phyloP scores from a whole-genome alignment of 1,140 invertebrate genomes.

The Heliconius nattereri region DNA sequence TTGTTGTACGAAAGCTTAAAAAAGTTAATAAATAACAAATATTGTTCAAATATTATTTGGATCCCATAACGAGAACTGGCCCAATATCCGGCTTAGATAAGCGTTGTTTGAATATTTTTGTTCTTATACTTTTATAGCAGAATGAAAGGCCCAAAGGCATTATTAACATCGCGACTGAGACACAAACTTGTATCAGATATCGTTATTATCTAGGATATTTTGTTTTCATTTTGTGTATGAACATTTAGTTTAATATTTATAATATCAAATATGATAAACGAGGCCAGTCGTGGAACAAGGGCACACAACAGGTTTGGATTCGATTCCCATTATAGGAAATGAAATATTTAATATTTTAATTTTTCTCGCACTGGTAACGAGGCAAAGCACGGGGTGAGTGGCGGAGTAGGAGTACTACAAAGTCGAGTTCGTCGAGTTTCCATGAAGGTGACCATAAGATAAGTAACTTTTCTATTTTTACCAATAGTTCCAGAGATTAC shows the following conservation, averaged over 20 bases:
- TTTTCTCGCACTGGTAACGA: not conserved
- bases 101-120: slow-evolving; percentile 14
- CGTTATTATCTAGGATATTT: not conserved
- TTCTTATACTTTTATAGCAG: not conserved
- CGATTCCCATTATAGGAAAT: not conserved
- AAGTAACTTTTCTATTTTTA: too few species aligned
- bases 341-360: not conserved
- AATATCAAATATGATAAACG: too few species aligned
- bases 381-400: not conserved
- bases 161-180: slow-evolving; percentile 3
- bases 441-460: too few species aligned
- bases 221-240: not conserved
- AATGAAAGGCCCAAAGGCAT: slow-evolving; percentile 8
- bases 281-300: not conserved
- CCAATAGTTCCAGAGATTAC: too few species aligned
- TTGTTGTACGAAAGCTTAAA: not conserved
- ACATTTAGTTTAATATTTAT: too few species aligned
- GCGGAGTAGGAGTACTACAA: too few species aligned
- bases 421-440: too few species aligned
- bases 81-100: slow-evolving; percentile 8
- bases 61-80: not conserved
- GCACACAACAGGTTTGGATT: not conserved
- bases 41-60: not conserved
- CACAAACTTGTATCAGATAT: not conserved
- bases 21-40: not conserved